A percentile compares a stretch with the other conserved stretches of the same genome.
These are phyloP conservation scores for Drosophila anomalata DNA, from an alignment of 2,888 invertebrate genomes.

Conservation along the genomic window DNA sequence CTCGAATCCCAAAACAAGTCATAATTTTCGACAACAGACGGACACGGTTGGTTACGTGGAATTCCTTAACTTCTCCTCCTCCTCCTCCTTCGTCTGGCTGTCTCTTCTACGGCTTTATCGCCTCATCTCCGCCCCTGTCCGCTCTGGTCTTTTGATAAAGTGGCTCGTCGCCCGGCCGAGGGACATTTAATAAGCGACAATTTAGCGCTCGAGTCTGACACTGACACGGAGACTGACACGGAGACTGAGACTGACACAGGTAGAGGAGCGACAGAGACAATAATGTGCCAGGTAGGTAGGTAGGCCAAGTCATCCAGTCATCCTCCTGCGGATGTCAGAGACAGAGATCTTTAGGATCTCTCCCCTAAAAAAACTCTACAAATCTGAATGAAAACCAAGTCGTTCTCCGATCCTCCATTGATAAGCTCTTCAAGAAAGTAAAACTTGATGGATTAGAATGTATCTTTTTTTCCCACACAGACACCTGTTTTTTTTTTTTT, in stretches of 20 bases:
- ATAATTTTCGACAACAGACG: slow-evolving; percentile 73
- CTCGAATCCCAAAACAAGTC: slow-evolving; percentile 72
- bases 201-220: slow-evolving; percentile 73
- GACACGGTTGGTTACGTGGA: slow-evolving; percentile 60
- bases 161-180: slow-evolving; percentile 36
- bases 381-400: neutral
- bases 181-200: slow-evolving; percentile 76
- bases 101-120: slow-evolving; percentile 9
- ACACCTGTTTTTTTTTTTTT: slow-evolving; percentile 35
- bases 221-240: slow-evolving; percentile 77
- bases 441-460: slow-evolving; percentile 27
- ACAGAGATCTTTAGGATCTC: no score
- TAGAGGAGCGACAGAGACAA: slow-evolving; percentile 31
- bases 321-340: slow-evolving; percentile 25
- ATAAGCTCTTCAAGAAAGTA: neutral
- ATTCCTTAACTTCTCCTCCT: slow-evolving; percentile 27
- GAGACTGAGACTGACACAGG: slow-evolving; percentile 78
- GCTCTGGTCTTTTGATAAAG: slow-evolving; percentile 40
- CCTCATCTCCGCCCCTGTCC: slow-evolving; percentile 13
- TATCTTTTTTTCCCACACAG: slow-evolving; percentile 12
- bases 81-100: slow-evolving; percentile 4
- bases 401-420: neutral
- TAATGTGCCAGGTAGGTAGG: slow-evolving; percentile 32
- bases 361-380: no score
- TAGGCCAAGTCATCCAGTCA: neutral